phyloP scores from a whole-genome alignment of 2,888 invertebrate genomes.

The Acleris cristana region DNA sequence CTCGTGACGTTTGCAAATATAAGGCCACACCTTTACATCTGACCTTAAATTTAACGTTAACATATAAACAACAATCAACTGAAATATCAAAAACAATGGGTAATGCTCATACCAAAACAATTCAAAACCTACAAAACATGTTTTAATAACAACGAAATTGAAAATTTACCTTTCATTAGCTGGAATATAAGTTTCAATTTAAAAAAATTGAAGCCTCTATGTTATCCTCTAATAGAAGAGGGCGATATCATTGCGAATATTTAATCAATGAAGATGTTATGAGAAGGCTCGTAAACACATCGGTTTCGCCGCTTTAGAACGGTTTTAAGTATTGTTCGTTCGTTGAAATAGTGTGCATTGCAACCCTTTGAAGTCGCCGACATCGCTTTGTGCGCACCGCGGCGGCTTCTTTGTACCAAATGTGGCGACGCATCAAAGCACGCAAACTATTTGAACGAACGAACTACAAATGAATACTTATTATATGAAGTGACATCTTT shows the following conservation, averaged over 20 bases:
- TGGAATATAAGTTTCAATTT: background rate
- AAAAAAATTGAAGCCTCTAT: no score
- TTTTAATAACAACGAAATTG: conserved; percentile 33
- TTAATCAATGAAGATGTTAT: no score
- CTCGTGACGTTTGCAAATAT: conserved; percentile 53
- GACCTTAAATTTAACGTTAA: conserved; percentile 44
- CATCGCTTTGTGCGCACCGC: no score
- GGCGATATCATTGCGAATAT: no score
- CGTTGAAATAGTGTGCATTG: no score
- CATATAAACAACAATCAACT: conserved; percentile 39
- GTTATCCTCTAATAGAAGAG: no score
- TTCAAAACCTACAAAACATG: conserved; percentile 22
- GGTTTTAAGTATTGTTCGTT: background rate
- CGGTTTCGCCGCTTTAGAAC: no score
- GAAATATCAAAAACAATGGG: conserved; percentile 36
- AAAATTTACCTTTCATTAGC: background rate
- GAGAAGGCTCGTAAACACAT: no score
- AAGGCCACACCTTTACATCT: conserved; percentile 68
- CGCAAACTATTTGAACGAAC: no score
- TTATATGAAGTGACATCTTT: background rate
- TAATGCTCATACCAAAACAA: conserved; percentile 31
- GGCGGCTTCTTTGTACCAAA: no score
- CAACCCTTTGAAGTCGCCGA: no score
- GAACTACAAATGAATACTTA: background rate
- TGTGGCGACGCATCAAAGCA: no score